Base-by-base conservation (phyloP, 2,113 vertebrate genomes). In the Cryptotis parvus region DNA sequence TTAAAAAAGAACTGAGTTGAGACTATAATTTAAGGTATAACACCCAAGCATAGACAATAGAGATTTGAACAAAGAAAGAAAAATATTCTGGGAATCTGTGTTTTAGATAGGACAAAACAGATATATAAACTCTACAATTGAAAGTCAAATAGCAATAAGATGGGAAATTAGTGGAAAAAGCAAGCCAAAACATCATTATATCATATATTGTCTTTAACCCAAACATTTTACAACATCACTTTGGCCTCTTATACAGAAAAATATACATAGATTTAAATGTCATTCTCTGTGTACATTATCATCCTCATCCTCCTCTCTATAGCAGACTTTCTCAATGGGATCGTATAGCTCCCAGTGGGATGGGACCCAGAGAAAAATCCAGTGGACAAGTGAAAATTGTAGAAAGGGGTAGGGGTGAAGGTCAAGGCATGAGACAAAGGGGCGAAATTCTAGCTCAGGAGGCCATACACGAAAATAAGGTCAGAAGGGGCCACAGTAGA, bases 81-180 rank as follows among this genome's bases (percentile, higher is more conserved):
- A 84, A 37, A 80, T 76, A 77, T 81, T 61, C 83, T 58, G 39
- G 24, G 70, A 18, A n/a, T 3, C 52, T 77, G 5, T 43, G 39
- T 55, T 43, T 74, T 80, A 63, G 26, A 8, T 65, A 20, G 86
- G 77, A 72, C 27, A 84, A 76, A 70, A 18, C 0, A 26, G 66
- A 83, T 18, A 29, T 20, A 16, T 35, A 27, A 78, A 2, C 35
- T 87, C 22, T 33, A 77, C 4, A 37, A 33, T 80, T 65, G 43
- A 75, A 68, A 24, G 39, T 83, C 82, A 76, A 91, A 80, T 3
- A 31, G 33, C 37, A 83, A 49, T 68, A 80, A 76, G 88, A 65
- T 58, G 18, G 16, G 20, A 12, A 79, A 66, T 20, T 26, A 83
- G 12, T 12, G 35, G 45, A 26, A 52, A 92, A 92, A 75, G 41